Conservation (phyloP, 2,113 vertebrate species). For the Dipodomys ordii region DNA sequence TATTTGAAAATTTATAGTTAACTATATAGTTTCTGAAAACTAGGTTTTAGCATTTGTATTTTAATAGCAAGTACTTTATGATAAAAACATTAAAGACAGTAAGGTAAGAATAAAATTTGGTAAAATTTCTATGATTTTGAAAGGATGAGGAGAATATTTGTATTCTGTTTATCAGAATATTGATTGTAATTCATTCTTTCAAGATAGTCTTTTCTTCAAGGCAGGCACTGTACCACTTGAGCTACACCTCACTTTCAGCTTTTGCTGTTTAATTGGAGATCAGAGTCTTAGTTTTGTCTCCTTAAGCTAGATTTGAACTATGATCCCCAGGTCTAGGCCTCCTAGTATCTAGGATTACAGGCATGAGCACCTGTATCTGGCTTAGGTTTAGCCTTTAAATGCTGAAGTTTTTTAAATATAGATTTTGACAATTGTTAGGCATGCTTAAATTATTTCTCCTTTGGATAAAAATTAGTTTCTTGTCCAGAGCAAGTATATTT, state of each 20-base stretch:
- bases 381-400: slow-evolving; percentile 31
- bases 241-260: too few relatives aligned
- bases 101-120: not conserved
- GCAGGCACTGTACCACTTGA: too few relatives aligned
- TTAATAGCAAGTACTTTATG: slow-evolving; percentile 19
- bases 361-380: not conserved
- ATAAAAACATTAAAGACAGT: not conserved
- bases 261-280: too few relatives aligned
- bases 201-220: too few relatives aligned
- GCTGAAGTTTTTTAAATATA: not conserved
- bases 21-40: not conserved
- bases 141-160: slow-evolving; percentile 26
- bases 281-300: not conserved
- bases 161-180: not conserved
- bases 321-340: not conserved
- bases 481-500: slow-evolving; percentile 70
- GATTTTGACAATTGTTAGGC: slow-evolving; percentile 36
- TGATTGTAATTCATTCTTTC: not conserved
- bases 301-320: not conserved
- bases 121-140: slow-evolving; percentile 6
- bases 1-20: slow-evolving; percentile 38
- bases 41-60: slow-evolving; percentile 44
- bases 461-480: slow-evolving; percentile 55
- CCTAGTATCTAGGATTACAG: not conserved
- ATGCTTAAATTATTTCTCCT: slow-evolving; percentile 37